Evolutionary conservation across 2,113 vertebrate genomes (phyloP).

Genomic region (Theristicus caerulescens): DNA sequence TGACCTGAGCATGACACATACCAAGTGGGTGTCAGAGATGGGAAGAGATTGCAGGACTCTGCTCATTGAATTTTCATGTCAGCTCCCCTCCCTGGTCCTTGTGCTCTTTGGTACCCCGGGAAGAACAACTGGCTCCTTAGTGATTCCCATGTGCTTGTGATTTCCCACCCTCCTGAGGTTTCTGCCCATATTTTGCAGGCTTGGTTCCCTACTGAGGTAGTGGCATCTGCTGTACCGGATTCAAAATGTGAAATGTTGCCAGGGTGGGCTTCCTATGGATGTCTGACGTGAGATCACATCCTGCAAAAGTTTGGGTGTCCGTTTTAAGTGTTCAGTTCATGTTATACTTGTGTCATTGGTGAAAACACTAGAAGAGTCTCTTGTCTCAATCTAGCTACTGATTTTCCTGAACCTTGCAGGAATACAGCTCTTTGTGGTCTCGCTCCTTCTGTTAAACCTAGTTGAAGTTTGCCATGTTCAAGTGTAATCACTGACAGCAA

Average conservation of each 20-base stretch:
- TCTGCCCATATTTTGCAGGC: neutral
- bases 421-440: neutral
- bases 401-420: neutral
- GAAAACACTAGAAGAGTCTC: neutral
- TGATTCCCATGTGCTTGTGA: neutral
- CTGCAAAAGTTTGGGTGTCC: neutral
- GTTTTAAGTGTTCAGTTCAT: neutral
- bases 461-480: fast-evolving
- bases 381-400: neutral
- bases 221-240: neutral
- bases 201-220: neutral
- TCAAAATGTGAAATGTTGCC: neutral
- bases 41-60: neutral
- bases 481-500: neutral
- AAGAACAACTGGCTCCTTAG: neutral
- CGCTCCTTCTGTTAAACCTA: neutral
- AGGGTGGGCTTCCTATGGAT: neutral
- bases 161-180: neutral
- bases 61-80: neutral
- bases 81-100: neutral
- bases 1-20: neutral
- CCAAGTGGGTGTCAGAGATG: neutral
- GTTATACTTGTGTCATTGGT: neutral
- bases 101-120: neutral
- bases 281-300: neutral